phyloP scores from a whole-genome alignment of 2,113 vertebrate genomes.

The Chlamydotis undulata region DNA sequence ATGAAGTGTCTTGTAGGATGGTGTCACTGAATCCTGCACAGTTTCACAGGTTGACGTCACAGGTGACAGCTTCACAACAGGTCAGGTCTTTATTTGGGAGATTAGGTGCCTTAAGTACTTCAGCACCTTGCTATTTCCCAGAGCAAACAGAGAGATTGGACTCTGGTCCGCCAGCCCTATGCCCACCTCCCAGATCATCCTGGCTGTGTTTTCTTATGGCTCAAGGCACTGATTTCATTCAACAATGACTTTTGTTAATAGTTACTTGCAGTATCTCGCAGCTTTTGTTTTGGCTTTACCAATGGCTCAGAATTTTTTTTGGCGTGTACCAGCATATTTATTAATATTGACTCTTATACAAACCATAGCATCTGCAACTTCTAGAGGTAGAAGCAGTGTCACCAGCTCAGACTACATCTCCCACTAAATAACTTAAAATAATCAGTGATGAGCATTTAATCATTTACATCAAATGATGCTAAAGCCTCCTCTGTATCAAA shows the following conservation, averaged over 20 bases:
- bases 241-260: not conserved
- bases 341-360: not conserved
- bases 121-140: not conserved
- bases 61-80: not conserved
- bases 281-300: not conserved
- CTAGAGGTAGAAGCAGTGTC: not conserved
- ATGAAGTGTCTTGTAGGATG: not conserved
- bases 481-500: not conserved
- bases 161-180: not conserved
- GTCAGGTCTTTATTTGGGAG: not conserved
- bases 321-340: not conserved
- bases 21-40: not conserved
- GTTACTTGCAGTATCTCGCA: not conserved
- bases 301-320: not conserved
- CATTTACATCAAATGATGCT: not conserved
- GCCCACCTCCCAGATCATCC: not conserved
- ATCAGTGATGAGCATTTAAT: not conserved
- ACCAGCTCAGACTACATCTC: not conserved
- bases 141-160: not conserved
- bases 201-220: not conserved
- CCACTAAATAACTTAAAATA: constrained; percentile 23
- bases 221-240: not conserved
- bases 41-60: too few species aligned
- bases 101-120: not conserved
- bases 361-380: not conserved